Conservation (phyloP, 2,888 invertebrate genomes). For the Prosopocoilus inquinatus region DNA sequence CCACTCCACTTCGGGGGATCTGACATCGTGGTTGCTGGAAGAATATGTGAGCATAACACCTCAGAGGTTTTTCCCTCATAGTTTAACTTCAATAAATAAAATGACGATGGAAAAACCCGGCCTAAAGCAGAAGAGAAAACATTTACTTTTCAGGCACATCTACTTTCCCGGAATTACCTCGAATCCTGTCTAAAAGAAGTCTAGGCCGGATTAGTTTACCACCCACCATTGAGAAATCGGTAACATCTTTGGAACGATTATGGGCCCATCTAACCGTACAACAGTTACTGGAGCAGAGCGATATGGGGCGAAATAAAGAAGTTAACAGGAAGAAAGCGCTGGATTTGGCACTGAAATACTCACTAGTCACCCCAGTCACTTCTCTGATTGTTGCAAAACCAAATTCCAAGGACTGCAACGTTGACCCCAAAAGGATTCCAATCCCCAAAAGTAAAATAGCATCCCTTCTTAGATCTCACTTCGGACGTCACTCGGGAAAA, state of each 20-base stretch:
- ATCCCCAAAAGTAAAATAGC: too few species aligned
- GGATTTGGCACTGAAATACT: constrained; percentile 60
- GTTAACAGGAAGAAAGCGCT: constrained; percentile 59
- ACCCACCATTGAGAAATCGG: constrained; percentile 35
- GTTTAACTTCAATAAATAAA: too few species aligned
- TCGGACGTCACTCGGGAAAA: too few species aligned
- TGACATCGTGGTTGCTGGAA: constrained; percentile 64
- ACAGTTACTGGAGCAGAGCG: constrained; percentile 59
- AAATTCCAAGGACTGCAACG: constrained; percentile 52
- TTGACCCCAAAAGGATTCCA: constrained; percentile 51
- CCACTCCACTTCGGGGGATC: constrained; percentile 62
- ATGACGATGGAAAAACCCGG: too few species aligned
- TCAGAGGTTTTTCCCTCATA: too few species aligned
- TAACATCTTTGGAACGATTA: constrained; percentile 46
- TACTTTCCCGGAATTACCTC: constrained; percentile 10
- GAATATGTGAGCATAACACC: constrained; percentile 37
- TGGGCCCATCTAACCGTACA: constrained; percentile 69
- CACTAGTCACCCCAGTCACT: constrained; percentile 66
- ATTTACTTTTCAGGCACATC: neutral
- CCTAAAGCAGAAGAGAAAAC: too few species aligned
- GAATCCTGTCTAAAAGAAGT: constrained; percentile 28
- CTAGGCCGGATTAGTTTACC: constrained; percentile 35
- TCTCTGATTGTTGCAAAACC: constrained; percentile 67
- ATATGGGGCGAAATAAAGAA: constrained; percentile 42
- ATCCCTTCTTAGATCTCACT: too few species aligned